Base-by-base conservation (phyloP, 2,888 invertebrate species). In the Lithophane ornitopus region DNA sequence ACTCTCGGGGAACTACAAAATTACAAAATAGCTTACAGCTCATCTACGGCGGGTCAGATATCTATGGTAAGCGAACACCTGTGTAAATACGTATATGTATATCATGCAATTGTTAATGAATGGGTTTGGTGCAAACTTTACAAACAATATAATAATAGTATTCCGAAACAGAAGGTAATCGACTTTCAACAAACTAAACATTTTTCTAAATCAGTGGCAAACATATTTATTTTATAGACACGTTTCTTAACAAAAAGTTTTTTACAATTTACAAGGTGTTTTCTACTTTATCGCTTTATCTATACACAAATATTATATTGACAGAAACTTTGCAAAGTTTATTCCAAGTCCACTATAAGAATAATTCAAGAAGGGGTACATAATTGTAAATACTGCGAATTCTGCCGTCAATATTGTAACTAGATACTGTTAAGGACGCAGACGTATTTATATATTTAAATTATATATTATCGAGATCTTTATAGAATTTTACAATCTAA, bases 1-100 rank as follows among this genome's bases (percentile, higher is more conserved):
- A 14, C 54, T 72, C 39, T 44, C 56, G 39, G 28, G 59, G 34
- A 46, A 46, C 87, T 85, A 87, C 74, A 63, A 71, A 67, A 73
- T 78, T 84, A 81, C 81, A 79, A 69, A 74, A 75, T 82, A 78
- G 68, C 68, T 82, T 79, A 74, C 34, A 71, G 68, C 78, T 85
- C 81, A n/a, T 49, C 65, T 71, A 77, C 49, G 65, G 54, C 49
- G 65, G 54, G 46, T 67, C 71, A 66, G 71, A 62, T 80, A 77
- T 75, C 73, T 75, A 71, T 74, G 84, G 74, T 76, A 65, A 80
- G 70, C 84, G 39, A 78, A n/a, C 76, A 52, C 34, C 61, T 74
- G 71, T 9, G 14, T 66, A 44, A 46, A 62, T 78, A 76, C 54
- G 49, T 69, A 9, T 56, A 28, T 39, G 34, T 61, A 39, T n/a